Evolutionary conservation across 2,888 invertebrate species (phyloP).

Genomic region (Diplazon laetatorius): DNA sequence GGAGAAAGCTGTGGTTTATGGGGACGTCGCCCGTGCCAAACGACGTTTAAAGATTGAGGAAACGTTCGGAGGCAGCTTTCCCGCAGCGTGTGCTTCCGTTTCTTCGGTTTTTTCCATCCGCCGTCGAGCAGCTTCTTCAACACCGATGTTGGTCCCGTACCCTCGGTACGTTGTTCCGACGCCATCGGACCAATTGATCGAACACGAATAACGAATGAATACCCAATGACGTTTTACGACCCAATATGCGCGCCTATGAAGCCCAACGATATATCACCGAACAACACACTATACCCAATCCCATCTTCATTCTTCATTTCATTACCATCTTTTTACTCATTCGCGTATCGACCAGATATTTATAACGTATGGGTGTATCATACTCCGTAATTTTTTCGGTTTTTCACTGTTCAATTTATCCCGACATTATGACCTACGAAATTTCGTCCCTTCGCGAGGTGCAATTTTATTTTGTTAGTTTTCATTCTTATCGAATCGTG

Average conservation of each 20-base stretch:
- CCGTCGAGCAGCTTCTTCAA: constrained; percentile 18
- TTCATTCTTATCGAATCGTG: background rate
- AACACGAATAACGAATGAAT: constrained; percentile 78
- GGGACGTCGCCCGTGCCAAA: constrained; percentile 71
- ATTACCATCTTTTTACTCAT: constrained; percentile 23
- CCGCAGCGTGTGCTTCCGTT: constrained; percentile 22
- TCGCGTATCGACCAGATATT: constrained; percentile 21
- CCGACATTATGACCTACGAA: background rate
- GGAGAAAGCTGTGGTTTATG: constrained; percentile 71
- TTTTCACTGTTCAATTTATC: background rate
- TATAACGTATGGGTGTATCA: constrained; percentile 26
- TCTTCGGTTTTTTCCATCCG: constrained; percentile 12
- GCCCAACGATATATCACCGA: constrained; percentile 67
- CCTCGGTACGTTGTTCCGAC: constrained; percentile 53
- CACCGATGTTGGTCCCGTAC: constrained; percentile 9
- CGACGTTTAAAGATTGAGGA: constrained; percentile 76
- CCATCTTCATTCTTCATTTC: constrained; percentile 36
- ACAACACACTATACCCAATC: constrained; percentile 42
- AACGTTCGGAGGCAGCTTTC: constrained; percentile 65
- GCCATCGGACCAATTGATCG: constrained; percentile 69
- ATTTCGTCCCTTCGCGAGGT: background rate
- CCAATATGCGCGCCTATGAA: constrained; percentile 71
- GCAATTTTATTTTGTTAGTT: background rate
- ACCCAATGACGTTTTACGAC: constrained; percentile 77
- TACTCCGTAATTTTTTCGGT: constrained; percentile 15